Evolutionary conservation across 2,113 vertebrate species (phyloP), one percentile per base, ranked within the genome.

Genomic region (Vidua chalybeata): DNA sequence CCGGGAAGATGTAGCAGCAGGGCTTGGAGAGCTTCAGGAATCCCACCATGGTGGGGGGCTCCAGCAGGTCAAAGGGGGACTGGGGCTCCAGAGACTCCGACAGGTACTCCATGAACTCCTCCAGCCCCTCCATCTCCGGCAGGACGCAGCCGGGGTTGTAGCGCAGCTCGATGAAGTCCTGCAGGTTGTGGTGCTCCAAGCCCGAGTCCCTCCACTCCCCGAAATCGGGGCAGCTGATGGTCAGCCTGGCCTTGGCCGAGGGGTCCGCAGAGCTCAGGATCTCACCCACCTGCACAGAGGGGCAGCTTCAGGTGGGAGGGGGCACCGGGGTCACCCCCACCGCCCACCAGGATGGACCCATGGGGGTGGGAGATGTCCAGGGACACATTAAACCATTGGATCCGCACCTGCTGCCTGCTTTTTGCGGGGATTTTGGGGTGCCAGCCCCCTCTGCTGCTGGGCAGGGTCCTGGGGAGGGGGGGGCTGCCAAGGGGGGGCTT

Each of bases 1-100:
- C 99, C 0, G 99, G 99, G 93, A 99, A 99, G 78, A 99, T 96
- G 71, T 99, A 99, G 98, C 99, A 99, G 98, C 99, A 99, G 4
- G 99, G 99, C 45, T 98, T 98, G 14, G 98, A 99, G 12, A 99
- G 98, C 74, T 99, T 99, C 55, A 99, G 97, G 97, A 99, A 99
- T 1, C 99, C 99, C 1, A 98, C 98, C 0, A 99, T 98, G 48
- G 98, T 98, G 0, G 99, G 99, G 0, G 99, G 98, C 95, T 99
- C 99, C 30, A 99, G 97, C n/a, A 99, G 98, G 66, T 99, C 98
- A 1, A 99, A 99, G 43, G 99, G 98, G 0, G 98, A 99, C 0
- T 97, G 98, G 0, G 98, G 98, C 90, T 99, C 99, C 95, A 99
- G 96, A 0, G 99, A 99, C 96, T 99, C 99, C 0, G 99, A 98